These are phyloP conservation scores for Patella depressa DNA, from an alignment of 2,888 invertebrate genomes.

Conservation along the genomic window DNA sequence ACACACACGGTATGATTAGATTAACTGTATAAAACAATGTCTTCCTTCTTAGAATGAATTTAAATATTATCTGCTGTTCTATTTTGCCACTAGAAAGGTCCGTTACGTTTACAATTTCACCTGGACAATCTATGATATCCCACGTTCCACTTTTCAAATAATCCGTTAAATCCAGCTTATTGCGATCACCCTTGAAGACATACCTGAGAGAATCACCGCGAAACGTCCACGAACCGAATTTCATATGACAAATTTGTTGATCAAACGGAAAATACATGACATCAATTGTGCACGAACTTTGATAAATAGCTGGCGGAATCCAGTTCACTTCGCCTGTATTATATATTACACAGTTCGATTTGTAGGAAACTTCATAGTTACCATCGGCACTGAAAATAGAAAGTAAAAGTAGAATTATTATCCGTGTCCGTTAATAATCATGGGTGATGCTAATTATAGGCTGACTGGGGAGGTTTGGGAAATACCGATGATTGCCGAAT, in stretches of 20 bases:
- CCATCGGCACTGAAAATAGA: slow-evolving; percentile 90
- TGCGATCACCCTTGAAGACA: slow-evolving; percentile 61
- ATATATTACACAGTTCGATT: slow-evolving; percentile 98
- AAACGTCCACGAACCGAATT: slow-evolving; percentile 82
- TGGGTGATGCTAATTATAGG: too few species aligned
- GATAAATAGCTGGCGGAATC: slow-evolving; percentile 99
- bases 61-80: slow-evolving; percentile 83
- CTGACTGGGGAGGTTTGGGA: too few species aligned
- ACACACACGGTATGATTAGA: slow-evolving; percentile 97
- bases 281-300: slow-evolving; percentile 98
- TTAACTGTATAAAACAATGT: slow-evolving; percentile 99
- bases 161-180: slow-evolving; percentile 68
- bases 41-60: slow-evolving; percentile 95
- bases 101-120: slow-evolving; percentile 50
- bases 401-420: neutral
- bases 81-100: slow-evolving; percentile 56
- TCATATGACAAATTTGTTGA: slow-evolving; percentile 99
- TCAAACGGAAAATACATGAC: slow-evolving; percentile 99
- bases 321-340: slow-evolving; percentile 95
- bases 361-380: slow-evolving; percentile 99
- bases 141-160: slow-evolving; percentile 71
- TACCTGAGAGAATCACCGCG: slow-evolving; percentile 66
- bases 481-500: too few species aligned
- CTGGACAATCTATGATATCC: slow-evolving; percentile 70
- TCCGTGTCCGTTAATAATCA: too few species aligned